Percentiles rank a stretch among this genome's conserved stretches.
These are phyloP conservation scores for Cremastobaeus sp. DNA, from an alignment of 2,888 invertebrate genomes.

Conservation along the genomic window DNA sequence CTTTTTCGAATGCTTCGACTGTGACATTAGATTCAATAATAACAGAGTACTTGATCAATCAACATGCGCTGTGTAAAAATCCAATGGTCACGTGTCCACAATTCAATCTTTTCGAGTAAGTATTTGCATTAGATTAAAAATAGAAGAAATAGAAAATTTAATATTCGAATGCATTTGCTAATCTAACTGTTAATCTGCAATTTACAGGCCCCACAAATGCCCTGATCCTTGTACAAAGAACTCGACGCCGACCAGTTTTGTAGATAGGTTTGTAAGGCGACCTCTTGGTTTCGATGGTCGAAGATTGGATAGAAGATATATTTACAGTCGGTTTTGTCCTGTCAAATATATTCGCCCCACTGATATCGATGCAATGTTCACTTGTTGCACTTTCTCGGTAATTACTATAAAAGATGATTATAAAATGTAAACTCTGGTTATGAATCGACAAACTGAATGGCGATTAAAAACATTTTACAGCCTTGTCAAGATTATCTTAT, in stretches of 20 bases:
- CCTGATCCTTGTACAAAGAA: conserved; percentile 89
- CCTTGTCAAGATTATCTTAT: conserved; percentile 84
- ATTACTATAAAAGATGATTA: too few species aligned
- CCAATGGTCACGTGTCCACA: conserved; percentile 98
- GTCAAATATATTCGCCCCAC: conserved; percentile 85
- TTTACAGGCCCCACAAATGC: conserved; percentile 93
- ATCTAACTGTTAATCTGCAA: conserved; percentile 70
- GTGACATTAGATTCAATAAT: conserved; percentile 94
- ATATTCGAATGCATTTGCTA: too few species aligned
- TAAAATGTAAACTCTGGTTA: too few species aligned
- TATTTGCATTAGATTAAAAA: conserved; percentile 63
- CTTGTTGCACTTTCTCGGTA: conserved; percentile 84
- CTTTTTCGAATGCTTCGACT: conserved; percentile 73
- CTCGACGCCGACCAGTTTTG: conserved; percentile 85
- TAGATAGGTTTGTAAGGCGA: conserved; percentile 78
- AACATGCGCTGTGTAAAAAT: conserved; percentile 98
- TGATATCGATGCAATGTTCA: conserved; percentile 87
- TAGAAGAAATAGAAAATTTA: too few species aligned
- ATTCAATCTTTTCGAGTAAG: conserved; percentile 93
- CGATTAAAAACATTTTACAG: conserved; percentile 71
- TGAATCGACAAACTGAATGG: too few species aligned
- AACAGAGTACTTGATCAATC: conserved; percentile 97
- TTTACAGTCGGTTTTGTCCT: conserved; percentile 90
- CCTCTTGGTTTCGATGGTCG: conserved; percentile 80
- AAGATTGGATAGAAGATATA: conserved; percentile 87